Base-by-base conservation (phyloP, 2,888 invertebrate genomes). In the Paralinhomoeus sp. region DNA sequence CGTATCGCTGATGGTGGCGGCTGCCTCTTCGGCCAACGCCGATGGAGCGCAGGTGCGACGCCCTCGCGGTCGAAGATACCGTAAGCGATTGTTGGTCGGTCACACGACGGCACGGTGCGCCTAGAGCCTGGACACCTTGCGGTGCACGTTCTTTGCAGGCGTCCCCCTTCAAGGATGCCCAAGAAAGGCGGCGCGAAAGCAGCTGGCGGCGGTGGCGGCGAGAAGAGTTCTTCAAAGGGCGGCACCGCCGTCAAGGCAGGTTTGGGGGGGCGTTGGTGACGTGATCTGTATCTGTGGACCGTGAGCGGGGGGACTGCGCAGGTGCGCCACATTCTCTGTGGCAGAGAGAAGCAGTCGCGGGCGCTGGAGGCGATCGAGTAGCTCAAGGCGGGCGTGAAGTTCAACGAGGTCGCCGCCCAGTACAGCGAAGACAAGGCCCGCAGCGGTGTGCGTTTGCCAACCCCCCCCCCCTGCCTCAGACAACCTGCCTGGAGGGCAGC, bases 291-390 rank as follows among this genome's bases (percentile, higher is more conserved):
- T 12, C 27, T 17, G 20, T 20, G n/a, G n/a, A n/a, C n/a, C n/a
- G n/a, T n/a, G n/a, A n/a, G n/a, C n/a, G n/a, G n/a, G n/a, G n/a
- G n/a, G n/a, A n/a, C n/a, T 5, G 17, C 42, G 3, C 31, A 76
- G 75, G 76, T 99, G 24, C 74, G 97, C 47, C 97, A 99, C 62
- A 97, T 99, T 62, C 69, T 99, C 20, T 99, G 97, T 66, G n/a
- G n/a, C n/a, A n/a, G n/a, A n/a, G 97, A 97, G 65, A 99, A 97
- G 62, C 93, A 97, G 64, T 78, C 87, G 24, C 97, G 93, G 72
- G 76, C 78, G 57, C 69, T 91, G 56, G 97, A 99, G 66, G 97
- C 97, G 0, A 63, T 97, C 63, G 93, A 93, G 61, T 93, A 93
- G 66, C 64, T 99, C 42, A 89, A 91, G 69, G 74, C 77, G 41